Base-by-base conservation (phyloP, 2,888 invertebrate species). In the Ochropleura leucogaster region DNA sequence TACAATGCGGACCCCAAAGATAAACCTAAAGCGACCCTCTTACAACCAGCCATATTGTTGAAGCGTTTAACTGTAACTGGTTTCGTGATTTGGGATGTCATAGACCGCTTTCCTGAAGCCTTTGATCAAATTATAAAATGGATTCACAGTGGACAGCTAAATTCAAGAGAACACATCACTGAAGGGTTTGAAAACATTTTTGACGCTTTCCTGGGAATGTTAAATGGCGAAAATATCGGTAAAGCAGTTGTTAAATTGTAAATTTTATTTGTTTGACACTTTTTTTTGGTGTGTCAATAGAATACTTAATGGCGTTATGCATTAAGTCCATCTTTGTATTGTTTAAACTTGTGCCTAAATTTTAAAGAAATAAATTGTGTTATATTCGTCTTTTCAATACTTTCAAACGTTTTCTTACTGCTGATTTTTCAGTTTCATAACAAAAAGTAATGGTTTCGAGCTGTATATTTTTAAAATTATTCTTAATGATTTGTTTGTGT, bases 151-250 rank as follows among this genome's bases (percentile, higher is more conserved):
- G 98, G 98, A 20, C 97, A 98, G 91, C 83, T 98, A n/a, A 97
- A 97, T 82, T 97, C 97, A 68, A 94, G 92, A 46, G 98, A 98
- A 92, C 97, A 97, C 0, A 91, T 97, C 0, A 97, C 97, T 0
- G 96, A 97, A 79, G 98, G 98, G 5, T 98, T 98, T 88, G 97
- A 98, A 66, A 97, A 98, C 64, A 94, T 97, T 91, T 97, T 97
- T 47, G 95, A 97, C 64, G 98, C 98, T 9, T 98, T 98, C 83
- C 91, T 97, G 53, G 97, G 97, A 30, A 96, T 98, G 95, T 91
- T 97, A 4, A 90, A 89, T 9, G 98, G 98, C 9, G 97, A 97
- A 57, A 98, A 97, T 89, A 91, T 92, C 40, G 98, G 98, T 20
- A 98, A 98, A 93, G 97, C 97, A 66, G 94, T 98, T 79, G 97